Conservation (phyloP, 2,113 vertebrate species). For the Actenoides hombroni region DNA sequence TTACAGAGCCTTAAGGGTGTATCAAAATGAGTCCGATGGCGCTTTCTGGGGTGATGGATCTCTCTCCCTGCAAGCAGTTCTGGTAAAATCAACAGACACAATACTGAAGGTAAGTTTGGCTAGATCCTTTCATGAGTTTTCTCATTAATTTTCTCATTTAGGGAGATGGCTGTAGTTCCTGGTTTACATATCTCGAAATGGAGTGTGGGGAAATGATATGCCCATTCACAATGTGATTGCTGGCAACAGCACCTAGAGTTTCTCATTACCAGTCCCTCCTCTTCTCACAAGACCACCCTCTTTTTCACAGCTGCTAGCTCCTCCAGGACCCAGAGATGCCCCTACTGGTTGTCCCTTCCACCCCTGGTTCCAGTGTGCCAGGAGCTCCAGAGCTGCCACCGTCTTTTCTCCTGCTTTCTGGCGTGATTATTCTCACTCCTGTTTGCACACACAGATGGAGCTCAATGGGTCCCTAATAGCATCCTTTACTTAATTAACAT, state of each 20-base stretch:
- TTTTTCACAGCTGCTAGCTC: not conserved
- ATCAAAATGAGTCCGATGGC: not conserved
- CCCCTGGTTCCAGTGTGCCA: not conserved
- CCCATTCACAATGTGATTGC: not conserved
- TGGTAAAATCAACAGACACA: not conserved
- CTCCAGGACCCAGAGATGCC: not conserved
- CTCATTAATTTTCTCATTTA: not conserved
- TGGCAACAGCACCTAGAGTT: not conserved
- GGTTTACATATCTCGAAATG: not conserved
- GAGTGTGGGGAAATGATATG: not conserved
- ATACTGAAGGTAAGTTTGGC: not conserved
- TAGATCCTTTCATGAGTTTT: not conserved
- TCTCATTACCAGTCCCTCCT: not conserved
- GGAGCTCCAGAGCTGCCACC: not conserved
- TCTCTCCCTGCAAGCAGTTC: not conserved
- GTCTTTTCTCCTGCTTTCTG: constrained; percentile 4
- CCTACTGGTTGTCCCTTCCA: not conserved
- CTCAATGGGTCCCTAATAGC: constrained; percentile 68
- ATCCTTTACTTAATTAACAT: constrained; percentile 76
- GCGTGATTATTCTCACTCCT: constrained; percentile 53
- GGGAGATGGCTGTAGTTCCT: not conserved
- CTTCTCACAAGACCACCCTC: not conserved
- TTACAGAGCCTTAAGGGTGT: not conserved
- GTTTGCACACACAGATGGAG: constrained; percentile 72
- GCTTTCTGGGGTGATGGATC: not conserved